phyloP scores from a whole-genome alignment of 2,797 vertebrate genomes.

The Notoglanidium macrostoma region DNA sequence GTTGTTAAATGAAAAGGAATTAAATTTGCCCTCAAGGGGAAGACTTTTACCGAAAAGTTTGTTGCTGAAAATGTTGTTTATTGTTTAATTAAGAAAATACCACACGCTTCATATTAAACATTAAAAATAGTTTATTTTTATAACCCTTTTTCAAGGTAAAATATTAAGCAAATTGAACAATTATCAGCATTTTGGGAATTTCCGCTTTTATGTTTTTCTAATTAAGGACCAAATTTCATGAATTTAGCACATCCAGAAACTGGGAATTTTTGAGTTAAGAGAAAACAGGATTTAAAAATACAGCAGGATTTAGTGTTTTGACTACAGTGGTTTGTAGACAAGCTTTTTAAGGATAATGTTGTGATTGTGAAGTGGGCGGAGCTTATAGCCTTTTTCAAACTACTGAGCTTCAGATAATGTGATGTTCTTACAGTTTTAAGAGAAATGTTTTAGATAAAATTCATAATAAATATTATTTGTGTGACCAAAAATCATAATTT shows the following conservation, averaged over 20 bases:
- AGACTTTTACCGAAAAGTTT: neutral
- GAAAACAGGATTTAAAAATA: neutral
- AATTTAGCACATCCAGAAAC: neutral
- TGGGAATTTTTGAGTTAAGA: neutral
- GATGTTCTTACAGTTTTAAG: neutral
- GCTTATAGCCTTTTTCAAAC: neutral
- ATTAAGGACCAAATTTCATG: neutral
- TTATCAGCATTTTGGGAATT: neutral
- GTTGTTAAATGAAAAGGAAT: neutral
- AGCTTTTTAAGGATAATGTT: neutral
- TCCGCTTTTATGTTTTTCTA: neutral
- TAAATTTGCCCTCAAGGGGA: neutral
- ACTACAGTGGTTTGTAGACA: neutral
- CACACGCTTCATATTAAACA: neutral
- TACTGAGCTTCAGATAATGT: neutral
- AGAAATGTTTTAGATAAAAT: neutral
- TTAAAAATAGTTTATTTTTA: neutral
- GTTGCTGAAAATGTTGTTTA: neutral
- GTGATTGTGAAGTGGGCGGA: neutral
- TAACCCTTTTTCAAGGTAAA: neutral
- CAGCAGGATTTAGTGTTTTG: neutral
- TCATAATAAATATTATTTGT: neutral
- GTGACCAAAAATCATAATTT: neutral
- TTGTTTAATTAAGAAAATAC: neutral
- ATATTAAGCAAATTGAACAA: neutral